Evolutionary conservation across 2,888 invertebrate genomes (phyloP).

Genomic region (Prenolepis imparis): DNA sequence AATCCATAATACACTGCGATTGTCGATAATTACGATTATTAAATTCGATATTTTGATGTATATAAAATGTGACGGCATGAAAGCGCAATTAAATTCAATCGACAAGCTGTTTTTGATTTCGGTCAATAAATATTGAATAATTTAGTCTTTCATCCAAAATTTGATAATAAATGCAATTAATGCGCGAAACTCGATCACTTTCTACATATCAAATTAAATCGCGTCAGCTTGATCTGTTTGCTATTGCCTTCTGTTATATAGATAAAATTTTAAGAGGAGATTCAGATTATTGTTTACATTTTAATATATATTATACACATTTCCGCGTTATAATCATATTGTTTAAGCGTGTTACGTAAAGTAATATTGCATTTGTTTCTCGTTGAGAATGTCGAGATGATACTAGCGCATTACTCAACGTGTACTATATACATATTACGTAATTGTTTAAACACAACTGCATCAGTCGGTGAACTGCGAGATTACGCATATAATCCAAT

Average conservation of each 20-base stretch:
- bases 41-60: conserved; percentile 12
- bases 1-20: not conserved
- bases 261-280: not conserved
- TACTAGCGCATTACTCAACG: conserved; percentile 9
- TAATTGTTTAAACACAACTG: conserved; percentile 46
- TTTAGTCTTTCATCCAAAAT: not conserved
- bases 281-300: not conserved
- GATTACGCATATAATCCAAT: conserved; percentile 31
- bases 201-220: not conserved
- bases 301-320: not conserved
- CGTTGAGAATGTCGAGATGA: not conserved
- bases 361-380: conserved; percentile 17
- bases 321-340: not conserved
- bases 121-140: not conserved
- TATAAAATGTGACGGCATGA: not conserved
- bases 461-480: conserved; percentile 36
- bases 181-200: not conserved
- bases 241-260: not conserved
- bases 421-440: not conserved
- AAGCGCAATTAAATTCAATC: conserved; percentile 21
- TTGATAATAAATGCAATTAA: not conserved
- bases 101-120: not conserved
- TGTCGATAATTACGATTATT: conserved; percentile 11
- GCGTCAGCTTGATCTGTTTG: not conserved
- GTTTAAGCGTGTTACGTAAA: not conserved